Evolutionary conservation across 2,797 vertebrate species (phyloP).

Genomic region (Eulemur rubriventer): DNA sequence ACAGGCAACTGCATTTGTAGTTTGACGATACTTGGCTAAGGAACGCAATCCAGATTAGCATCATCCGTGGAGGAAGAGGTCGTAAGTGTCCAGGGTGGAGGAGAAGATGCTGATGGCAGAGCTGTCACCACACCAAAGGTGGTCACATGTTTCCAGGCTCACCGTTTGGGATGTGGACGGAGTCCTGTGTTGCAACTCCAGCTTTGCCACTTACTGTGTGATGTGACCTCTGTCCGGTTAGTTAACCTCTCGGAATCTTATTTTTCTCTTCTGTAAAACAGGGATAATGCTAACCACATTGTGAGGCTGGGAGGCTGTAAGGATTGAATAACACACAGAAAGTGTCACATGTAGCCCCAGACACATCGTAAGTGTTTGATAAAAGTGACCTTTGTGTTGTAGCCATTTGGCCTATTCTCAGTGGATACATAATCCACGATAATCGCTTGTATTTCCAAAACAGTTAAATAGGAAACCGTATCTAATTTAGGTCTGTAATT

Average conservation of each 20-base stretch:
- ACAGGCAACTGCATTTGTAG: not conserved
- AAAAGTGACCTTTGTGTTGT: not conserved
- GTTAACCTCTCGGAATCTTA: not conserved
- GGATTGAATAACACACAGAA: not conserved
- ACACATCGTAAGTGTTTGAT: not conserved
- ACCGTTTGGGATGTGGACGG: not conserved
- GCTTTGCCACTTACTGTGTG: not conserved
- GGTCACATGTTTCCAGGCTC: not conserved
- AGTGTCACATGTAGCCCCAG: not conserved
- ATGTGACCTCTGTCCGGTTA: not conserved
- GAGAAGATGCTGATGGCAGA: not conserved
- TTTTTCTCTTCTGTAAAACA: not conserved
- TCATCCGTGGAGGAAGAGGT: not conserved
- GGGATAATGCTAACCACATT: not conserved
- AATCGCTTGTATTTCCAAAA: slow-evolving; percentile 28
- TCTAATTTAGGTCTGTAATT: slow-evolving; percentile 9
- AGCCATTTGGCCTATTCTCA: not conserved
- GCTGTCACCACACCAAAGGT: not conserved
- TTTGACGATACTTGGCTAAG: not conserved
- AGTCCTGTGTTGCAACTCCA: not conserved
- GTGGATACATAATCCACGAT: slow-evolving; percentile 3
- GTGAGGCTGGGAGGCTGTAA: not conserved
- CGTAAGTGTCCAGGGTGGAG: not conserved
- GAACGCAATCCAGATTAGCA: not conserved
- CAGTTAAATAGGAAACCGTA: slow-evolving; percentile 45